phyloP scores from a whole-genome alignment of 2,888 invertebrate species.

The Chymomyza amoena region DNA sequence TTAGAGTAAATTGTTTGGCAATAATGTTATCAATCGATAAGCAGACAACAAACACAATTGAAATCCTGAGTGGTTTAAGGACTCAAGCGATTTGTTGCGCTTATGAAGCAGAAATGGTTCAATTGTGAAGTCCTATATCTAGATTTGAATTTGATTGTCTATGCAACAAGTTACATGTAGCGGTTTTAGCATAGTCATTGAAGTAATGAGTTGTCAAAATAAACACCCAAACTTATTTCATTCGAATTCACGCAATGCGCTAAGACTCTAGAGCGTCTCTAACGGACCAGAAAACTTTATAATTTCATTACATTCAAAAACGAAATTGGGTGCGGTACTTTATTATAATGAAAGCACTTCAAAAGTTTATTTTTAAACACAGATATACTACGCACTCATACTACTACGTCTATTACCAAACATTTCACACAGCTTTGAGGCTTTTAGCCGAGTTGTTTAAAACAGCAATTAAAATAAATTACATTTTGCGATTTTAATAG shows the following conservation, averaged over 20 bases:
- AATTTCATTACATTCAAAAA: slow-evolving; percentile 63
- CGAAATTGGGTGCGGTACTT: slow-evolving; percentile 66
- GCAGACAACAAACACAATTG: slow-evolving; percentile 20
- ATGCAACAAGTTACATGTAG: slow-evolving; percentile 15
- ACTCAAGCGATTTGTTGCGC: slow-evolving; percentile 42
- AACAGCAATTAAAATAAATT: slow-evolving; percentile 71
- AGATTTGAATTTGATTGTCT: slow-evolving; percentile 15
- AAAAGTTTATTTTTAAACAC: slow-evolving; percentile 53
- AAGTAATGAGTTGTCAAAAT: neutral
- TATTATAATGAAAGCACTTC: slow-evolving; percentile 67
- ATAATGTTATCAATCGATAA: slow-evolving; percentile 51
- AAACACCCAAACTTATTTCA: slow-evolving; percentile 10
- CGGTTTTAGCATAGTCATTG: neutral
- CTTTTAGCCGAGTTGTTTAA: slow-evolving; percentile 59
- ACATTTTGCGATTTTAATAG: slow-evolving; percentile 68
- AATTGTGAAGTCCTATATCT: no score
- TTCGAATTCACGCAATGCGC: slow-evolving; percentile 17
- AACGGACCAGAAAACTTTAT: slow-evolving; percentile 45
- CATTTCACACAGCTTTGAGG: slow-evolving; percentile 41
- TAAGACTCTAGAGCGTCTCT: slow-evolving; percentile 18
- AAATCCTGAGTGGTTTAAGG: slow-evolving; percentile 14
- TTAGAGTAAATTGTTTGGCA: slow-evolving; percentile 59
- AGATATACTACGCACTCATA: slow-evolving; percentile 18
- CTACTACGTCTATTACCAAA: slow-evolving; percentile 22
- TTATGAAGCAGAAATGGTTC: slow-evolving; percentile 29